phyloP scores from a whole-genome alignment of 2,888 invertebrate species.

The Drosophila limbata region DNA sequence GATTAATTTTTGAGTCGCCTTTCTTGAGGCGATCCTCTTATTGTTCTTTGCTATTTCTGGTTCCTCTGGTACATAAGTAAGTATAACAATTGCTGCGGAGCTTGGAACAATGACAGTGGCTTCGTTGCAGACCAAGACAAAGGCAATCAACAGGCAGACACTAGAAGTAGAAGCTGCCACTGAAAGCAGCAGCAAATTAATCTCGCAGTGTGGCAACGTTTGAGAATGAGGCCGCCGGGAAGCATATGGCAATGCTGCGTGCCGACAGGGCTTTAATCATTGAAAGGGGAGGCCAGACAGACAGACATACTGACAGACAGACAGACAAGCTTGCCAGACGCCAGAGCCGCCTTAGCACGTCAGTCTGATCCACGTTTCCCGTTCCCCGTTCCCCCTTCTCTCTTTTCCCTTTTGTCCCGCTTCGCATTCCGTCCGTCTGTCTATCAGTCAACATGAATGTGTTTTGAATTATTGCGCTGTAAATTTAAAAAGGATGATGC shows the following conservation, averaged over 20 bases:
- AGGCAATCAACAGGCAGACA: constrained; percentile 50
- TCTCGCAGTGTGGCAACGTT: constrained; percentile 33
- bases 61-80: not conserved
- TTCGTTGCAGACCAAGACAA: constrained; percentile 15
- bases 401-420: not conserved
- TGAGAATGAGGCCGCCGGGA: constrained; percentile 42
- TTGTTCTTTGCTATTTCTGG: not conserved
- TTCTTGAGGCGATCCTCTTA: not conserved
- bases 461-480: constrained; percentile 79
- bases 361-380: constrained; percentile 8
- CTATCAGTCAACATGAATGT: constrained; percentile 76
- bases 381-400: not conserved
- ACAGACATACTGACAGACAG: constrained; percentile 48
- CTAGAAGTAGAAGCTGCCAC: constrained; percentile 20
- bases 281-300: constrained; percentile 38
- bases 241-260: constrained; percentile 68
- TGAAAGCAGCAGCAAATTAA: constrained; percentile 52
- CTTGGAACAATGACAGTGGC: constrained; percentile 7
- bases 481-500: constrained; percentile 77
- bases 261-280: constrained; percentile 79
- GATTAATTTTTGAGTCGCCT: too few relatives aligned
- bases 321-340: constrained; percentile 46
- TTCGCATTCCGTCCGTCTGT: constrained; percentile 28
- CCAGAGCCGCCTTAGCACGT: constrained; percentile 15
- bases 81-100: not conserved